These are phyloP conservation scores for Atherinomorus stipes DNA, from an alignment of 2,113 vertebrate genomes.

Conservation along the genomic window DNA sequence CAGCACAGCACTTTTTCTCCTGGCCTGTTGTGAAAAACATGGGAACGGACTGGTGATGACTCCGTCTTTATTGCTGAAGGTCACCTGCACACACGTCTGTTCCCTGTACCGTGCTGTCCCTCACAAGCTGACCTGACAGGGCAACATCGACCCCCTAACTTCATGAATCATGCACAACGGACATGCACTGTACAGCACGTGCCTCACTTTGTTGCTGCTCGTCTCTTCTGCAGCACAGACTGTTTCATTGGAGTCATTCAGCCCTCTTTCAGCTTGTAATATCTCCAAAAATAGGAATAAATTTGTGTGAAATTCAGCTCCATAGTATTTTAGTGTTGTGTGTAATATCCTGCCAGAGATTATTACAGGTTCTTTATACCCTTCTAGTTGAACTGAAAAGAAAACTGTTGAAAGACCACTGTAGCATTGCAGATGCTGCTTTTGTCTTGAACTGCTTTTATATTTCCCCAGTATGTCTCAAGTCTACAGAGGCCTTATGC, in stretches of 20 bases:
- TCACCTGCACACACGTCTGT: constrained; percentile 68
- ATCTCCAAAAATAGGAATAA: background rate
- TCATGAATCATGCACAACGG: constrained; percentile 73
- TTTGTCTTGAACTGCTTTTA: constrained; percentile 39
- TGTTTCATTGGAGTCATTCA: constrained; percentile 1
- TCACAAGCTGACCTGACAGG: constrained; percentile 71
- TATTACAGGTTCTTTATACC: background rate
- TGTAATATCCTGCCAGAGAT: background rate
- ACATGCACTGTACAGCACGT: constrained; percentile 27
- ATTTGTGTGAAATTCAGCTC: background rate
- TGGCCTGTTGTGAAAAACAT: constrained; percentile 66
- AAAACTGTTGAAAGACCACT: constrained; percentile 3
- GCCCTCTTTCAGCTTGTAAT: constrained; percentile 2
- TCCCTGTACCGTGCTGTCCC: constrained; percentile 52
- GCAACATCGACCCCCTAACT: constrained; percentile 64
- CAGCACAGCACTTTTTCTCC: constrained; percentile 71
- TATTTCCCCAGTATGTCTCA: constrained; percentile 11
- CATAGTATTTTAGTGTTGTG: constrained; percentile 10
- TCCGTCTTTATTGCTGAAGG: constrained; percentile 75
- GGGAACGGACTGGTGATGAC: constrained; percentile 64
- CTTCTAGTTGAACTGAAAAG: background rate
- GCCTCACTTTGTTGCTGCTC: constrained; percentile 34
- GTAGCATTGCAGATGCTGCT: constrained; percentile 38
- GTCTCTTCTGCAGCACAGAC: constrained; percentile 17
- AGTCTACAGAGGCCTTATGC: constrained; percentile 52